Conservation (phyloP, 2,113 vertebrate species). For the Hypanus sabinus region DNA sequence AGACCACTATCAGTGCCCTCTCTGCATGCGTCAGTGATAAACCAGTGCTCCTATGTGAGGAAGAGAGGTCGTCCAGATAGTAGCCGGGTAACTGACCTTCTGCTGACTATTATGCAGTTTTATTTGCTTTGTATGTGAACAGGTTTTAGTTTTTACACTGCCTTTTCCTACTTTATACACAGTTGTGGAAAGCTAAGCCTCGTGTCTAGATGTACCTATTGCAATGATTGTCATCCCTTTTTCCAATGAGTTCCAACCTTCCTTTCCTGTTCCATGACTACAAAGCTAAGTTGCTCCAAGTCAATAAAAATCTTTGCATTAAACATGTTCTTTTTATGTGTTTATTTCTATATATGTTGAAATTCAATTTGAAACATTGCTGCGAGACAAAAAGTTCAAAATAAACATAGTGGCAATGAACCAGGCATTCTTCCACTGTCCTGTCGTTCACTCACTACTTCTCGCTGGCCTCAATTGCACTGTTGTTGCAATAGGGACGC, state of each 20-base stretch:
- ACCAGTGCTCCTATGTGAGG: not conserved
- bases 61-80: not conserved
- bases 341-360: not conserved
- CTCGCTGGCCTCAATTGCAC: no score
- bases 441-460: no score
- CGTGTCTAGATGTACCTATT: not conserved
- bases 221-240: not conserved
- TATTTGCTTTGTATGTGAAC: not conserved
- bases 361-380: not conserved
- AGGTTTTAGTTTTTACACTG: not conserved
- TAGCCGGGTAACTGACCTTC: not conserved
- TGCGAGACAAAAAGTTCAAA: not conserved
- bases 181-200: not conserved
- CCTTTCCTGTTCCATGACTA: not conserved
- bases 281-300: not conserved
- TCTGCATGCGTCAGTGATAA: no score
- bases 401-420: no score
- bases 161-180: not conserved
- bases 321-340: not conserved
- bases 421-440: no score
- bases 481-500: no score
- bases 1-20: not conserved
- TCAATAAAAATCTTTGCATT: conserved; percentile 22
- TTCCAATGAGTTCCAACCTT: not conserved
- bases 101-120: not conserved